Base-by-base conservation (phyloP, 2,113 vertebrate species). In the Arizona elegans region DNA sequence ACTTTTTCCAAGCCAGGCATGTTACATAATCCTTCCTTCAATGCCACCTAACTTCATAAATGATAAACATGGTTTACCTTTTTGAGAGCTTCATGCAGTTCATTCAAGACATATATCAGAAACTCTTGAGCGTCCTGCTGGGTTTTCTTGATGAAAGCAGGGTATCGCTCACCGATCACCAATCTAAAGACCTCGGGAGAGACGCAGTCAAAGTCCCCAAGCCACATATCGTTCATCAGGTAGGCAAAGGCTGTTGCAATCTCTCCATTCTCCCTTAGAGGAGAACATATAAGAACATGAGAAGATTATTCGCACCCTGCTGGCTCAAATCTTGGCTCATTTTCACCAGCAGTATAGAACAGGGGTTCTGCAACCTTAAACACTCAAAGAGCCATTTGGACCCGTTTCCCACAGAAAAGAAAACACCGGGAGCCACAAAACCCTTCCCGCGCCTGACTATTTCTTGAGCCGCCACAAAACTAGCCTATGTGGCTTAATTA, bases 81-180 rank as follows among this genome's bases (percentile, higher is more conserved):
- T 93, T 97, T 98, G 89, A 99, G 96, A 91, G 98, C 97, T 3
- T 98, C 98, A 0, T 99, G 98, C 50, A 99, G 97, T 4, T 97
- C 97, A 0, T 98, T 98, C 86, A 99, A 96, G 90, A 98, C 97
- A 58, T 97, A 98, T 81, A 99, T 98, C 91, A 98, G 97, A 89
- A 99, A 98, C 55, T 98, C 98, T 93, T 99, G 98, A 0, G 98
- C 98, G 0, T 99, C 98, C 15, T 99, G 98, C 93, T 98, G 98
- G 3, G 93, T 97, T 87, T 92, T 96, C 94, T 96, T 98, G 95
- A 96, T 95, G 58, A 99, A 99, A 23, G 96, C 93, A 0, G 98
- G 98, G 92, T 98, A 96, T 75, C 95, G 93, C 56, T 96, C 97
- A 92, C 94, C 97, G 23, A 99, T 95, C 54, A 96, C 93, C 0